Evolutionary conservation across 2,113 vertebrate species (phyloP).

Genomic region (Gavialis gangeticus): DNA sequence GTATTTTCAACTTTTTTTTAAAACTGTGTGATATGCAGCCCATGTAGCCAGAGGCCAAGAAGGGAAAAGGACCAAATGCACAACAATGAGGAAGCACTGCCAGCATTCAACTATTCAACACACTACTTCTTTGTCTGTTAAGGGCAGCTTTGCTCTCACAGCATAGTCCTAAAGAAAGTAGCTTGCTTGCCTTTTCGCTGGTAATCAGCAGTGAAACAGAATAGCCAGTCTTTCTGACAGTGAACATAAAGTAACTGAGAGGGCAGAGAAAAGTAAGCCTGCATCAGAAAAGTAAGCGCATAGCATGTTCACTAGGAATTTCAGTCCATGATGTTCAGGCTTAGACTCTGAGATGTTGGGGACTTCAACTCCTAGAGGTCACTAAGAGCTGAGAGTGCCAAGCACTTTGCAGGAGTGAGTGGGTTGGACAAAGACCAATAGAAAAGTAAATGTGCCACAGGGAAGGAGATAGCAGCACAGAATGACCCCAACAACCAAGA

Average conservation of each 20-base stretch:
- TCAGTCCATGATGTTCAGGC: neutral
- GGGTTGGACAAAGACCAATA: neutral
- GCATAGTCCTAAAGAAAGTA: neutral
- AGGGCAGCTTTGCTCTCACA: neutral
- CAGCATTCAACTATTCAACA: neutral
- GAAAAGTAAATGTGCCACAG: neutral
- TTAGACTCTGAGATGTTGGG: neutral
- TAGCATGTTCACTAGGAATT: neutral
- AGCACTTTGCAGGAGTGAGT: neutral
- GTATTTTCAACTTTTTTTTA: neutral
- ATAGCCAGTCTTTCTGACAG: fast-evolving
- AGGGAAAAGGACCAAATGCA: neutral
- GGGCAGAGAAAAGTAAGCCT: neutral
- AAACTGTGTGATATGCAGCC: neutral
- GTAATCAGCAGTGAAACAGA: fast-evolving
- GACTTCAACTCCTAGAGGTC: neutral
- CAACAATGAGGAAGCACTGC: neutral
- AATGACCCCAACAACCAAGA: neutral
- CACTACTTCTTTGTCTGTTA: neutral
- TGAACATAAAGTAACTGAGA: neutral
- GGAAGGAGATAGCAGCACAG: neutral
- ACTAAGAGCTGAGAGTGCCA: neutral
- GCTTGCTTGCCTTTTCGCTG: neutral
- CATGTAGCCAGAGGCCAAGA: neutral
- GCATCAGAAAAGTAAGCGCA: neutral